Base-by-base conservation (phyloP, 2,797 vertebrate genomes). In the Gymnopithys bicolor region DNA sequence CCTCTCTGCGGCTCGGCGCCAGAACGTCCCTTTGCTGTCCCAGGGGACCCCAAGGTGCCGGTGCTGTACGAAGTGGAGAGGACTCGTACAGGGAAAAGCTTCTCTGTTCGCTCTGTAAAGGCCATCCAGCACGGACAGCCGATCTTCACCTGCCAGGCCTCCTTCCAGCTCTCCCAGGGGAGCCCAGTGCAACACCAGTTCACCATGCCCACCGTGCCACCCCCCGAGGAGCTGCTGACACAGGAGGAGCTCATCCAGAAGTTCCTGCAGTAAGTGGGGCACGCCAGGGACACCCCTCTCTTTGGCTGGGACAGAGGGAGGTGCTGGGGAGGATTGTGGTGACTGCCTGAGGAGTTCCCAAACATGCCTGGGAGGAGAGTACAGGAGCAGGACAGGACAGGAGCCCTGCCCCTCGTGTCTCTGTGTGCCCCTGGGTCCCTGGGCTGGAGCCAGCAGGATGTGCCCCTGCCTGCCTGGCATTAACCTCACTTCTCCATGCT, bases 31-130 rank as follows among this genome's bases (percentile, higher is more conserved):
- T 75, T 59, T 24, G 56, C 45, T 19, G 52, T 77, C 27, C 17
- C 91, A 99, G 99, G 99, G 52, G 99, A 99, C 96, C 99, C 99
- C 1, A 98, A 98, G 64, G 97, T 99, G 93, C 99, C 99, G 0
- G 99, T 99, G 60, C 96, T 99, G 89, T 99, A 99, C 84, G 98
- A 99, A 76, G 99, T 99, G 89, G 99, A 99, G 43, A 98, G 98
- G 62, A 99, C 97, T 0, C 98, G 98, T n/a, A 98, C 99, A 0
- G 99, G 99, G 19, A 97, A 90, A 45, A 99, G 99, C 95, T 99
- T 99, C 95, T 98, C 98, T 0, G 99, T 99, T 21, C 98, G 99
- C 11, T 99, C 98, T 0, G 99, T 99, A 74, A 99, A 98, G 96
- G 99, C 99, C 16, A 95, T 99, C 82, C 99, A 99, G 95, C 98